Evolutionary conservation across 2,113 vertebrate genomes (phyloP).

Genomic region (Antechinus flavipes): DNA sequence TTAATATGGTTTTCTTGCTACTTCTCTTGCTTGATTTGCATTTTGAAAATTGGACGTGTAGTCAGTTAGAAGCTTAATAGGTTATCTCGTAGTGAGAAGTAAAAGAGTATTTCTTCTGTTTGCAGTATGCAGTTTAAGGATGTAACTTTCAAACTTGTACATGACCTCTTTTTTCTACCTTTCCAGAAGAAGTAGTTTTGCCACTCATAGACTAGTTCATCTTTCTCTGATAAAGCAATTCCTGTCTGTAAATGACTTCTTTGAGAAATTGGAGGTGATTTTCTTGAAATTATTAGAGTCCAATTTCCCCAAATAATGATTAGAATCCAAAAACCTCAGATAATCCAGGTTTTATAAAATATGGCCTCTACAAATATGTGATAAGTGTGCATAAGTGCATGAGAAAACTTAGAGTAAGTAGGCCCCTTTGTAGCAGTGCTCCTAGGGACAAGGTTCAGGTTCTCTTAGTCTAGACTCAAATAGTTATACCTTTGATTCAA

Average conservation of each 20-base stretch:
- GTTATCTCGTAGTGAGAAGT: slow-evolving; percentile 21
- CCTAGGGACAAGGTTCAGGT: slow-evolving; percentile 45
- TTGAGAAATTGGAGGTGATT: slow-evolving; percentile 73
- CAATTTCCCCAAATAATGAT: too few relatives aligned
- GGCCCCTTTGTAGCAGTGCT: slow-evolving; percentile 42
- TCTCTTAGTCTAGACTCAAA: slow-evolving; percentile 14
- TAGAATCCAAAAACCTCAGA: slow-evolving; percentile 41
- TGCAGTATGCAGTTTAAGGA: background rate
- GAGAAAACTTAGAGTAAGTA: slow-evolving; percentile 28
- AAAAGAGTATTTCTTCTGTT: slow-evolving; percentile 31
- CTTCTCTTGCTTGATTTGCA: slow-evolving; percentile 30
- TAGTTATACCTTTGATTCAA: slow-evolving; percentile 76
- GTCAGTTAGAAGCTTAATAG: background rate
- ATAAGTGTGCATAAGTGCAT: background rate
- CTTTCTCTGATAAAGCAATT: slow-evolving; percentile 78
- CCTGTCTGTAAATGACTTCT: slow-evolving; percentile 83
- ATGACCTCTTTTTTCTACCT: slow-evolving; percentile 34
- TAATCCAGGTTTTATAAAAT: slow-evolving; percentile 48
- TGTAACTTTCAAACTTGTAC: slow-evolving; percentile 21
- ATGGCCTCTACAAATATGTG: slow-evolving; percentile 37
- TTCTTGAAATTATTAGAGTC: slow-evolving; percentile 67
- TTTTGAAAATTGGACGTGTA: slow-evolving; percentile 42
- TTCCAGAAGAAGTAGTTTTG: slow-evolving; percentile 56
- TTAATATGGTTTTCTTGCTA: slow-evolving; percentile 35
- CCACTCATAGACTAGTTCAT: slow-evolving; percentile 82